Base-by-base conservation (phyloP, 2,888 invertebrate genomes). In the Eurois occulta region DNA sequence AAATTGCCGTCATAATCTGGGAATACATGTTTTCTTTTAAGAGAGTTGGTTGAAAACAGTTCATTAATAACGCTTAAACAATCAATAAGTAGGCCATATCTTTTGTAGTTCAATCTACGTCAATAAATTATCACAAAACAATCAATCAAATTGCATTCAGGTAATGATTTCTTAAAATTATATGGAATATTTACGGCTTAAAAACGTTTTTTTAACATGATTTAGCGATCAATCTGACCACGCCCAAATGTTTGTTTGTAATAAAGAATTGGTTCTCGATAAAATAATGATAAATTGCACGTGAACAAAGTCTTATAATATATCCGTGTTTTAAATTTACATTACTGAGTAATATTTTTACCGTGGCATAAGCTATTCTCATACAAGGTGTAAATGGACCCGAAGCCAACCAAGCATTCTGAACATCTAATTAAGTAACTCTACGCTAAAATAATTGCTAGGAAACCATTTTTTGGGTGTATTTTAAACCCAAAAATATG, bases 1-100 rank as follows among this genome's bases (percentile, higher is more conserved):
- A 71, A 8, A 86, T 46, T 3, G 69, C 21, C 3, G 78, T 81
- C 58, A 77, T 35, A 0, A 77, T 32, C 92, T 91, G 80, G 0
- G 11, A 69, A 52, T 21, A 38, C 2, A 52, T n/a, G 7, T 32
- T 32, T 8, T 32, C 24, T 8, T 13, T 67, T 32, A 46, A 24
- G 24, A 48, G 8, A 60, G 8, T 60, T n/a, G n/a, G 11, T 66
- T 43, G 43, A 28, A 28, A n/a, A 24, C 16, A 48, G 24, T 18
- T 10, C 18, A 18, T n/a, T 38, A 11, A 52, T 32, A 35, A 62
- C 10, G 21, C 4, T 18, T 32, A 60, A 62, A 60, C 32, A 62
- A 8, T 4, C 21, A 32, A 4, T 32, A 21, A 21, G 0, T 10
- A 32, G 10, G 32, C 10, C 3, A 32, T 21, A 60, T 60, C 60